Base-by-base conservation (phyloP, 2,888 invertebrate genomes). In the Tolmerus cingulatus region DNA sequence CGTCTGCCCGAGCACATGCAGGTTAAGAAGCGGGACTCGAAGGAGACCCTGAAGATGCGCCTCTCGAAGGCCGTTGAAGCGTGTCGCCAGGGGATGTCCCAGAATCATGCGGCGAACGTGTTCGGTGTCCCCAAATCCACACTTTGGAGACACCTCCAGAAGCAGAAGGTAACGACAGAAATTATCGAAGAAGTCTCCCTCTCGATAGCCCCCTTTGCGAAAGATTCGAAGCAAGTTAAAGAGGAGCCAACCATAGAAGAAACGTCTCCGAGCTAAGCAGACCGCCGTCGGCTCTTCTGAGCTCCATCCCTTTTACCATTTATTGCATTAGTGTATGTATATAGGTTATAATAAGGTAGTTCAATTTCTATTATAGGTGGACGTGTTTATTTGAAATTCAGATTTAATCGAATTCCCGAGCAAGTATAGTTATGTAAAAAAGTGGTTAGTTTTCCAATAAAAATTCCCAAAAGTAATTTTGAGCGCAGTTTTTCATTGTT, bases 61-160 rank as follows among this genome's bases (percentile, higher is more conserved):
- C 88, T 93, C 14, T 90, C 91, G 5, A 92, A 92, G 74, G 92
- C 92, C 0, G 91, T 93, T 7, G 90, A 91, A 76, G 92, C 92
- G 23, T 93, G 93, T 87, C 85, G 91, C 0, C 90, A 90, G 12
- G 93, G 93, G 9, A 92, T 93, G 92, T 92, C 92, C 0, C 92
- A 93, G 81, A 93, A 93, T 88, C 92, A 92, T 90, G 92, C 93
- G 0, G 92, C 93, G 0, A 91, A 91, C 89, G 90, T 92, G 12
- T 93, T 91, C 84, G 91, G 91, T 86, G 92, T 93, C 86, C 92
- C 92, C 37, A 93, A 93, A 88, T 92, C 92, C 79, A 93, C 92
- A 1, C 89, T 93, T 1, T 93, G 92, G 92, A 90, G 92, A 2
- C 92, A 92, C 88, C 89, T 92, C 14, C 92, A 92, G 84, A 91